Percentiles rank a stretch among this genome's conserved stretches.
phyloP scores from a whole-genome alignment of 2,797 vertebrate species.

The Brachyrhaphis roseni region DNA sequence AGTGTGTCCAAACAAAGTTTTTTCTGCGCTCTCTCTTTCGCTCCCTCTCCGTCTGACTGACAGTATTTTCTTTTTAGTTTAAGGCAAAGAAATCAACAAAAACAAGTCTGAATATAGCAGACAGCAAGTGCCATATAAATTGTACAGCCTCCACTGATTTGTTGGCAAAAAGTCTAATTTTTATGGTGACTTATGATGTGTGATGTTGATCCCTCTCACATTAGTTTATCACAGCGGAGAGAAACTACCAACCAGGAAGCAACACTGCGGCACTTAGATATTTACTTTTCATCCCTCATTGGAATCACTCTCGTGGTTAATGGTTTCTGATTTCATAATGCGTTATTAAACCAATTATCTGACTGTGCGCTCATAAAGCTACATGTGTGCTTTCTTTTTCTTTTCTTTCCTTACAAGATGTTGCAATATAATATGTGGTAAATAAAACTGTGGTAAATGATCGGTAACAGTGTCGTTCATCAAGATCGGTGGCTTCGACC shows the following conservation, averaged over 20 bases:
- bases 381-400: conserved; percentile 58
- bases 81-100: conserved; percentile 54
- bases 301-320: conserved; percentile 48
- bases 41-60: conserved; percentile 16
- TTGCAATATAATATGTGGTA: conserved; percentile 63
- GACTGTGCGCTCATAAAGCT: conserved; percentile 63
- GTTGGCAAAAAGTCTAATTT: conserved; percentile 50
- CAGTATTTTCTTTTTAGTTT: conserved; percentile 50
- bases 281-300: conserved; percentile 60
- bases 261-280: conserved; percentile 34
- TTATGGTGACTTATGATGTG: conserved; percentile 64
- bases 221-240: conserved; percentile 51
- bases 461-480: conserved; percentile 52
- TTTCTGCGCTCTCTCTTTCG: conserved; percentile 40
- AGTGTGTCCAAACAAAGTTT: conserved; percentile 63
- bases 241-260: conserved; percentile 44
- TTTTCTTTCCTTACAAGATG: conserved; percentile 38
- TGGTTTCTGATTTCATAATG: conserved; percentile 49
- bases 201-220: conserved; percentile 56
- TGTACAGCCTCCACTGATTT: conserved; percentile 65
- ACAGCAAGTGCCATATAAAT: conserved; percentile 55
- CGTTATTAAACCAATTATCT: conserved; percentile 55
- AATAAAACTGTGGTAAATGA: conserved; percentile 74
- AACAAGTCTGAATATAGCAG: conserved; percentile 44
- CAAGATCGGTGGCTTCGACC: conserved; percentile 26